Conservation (phyloP, 2,113 vertebrate genomes). For the Pantherophis guttatus region DNA sequence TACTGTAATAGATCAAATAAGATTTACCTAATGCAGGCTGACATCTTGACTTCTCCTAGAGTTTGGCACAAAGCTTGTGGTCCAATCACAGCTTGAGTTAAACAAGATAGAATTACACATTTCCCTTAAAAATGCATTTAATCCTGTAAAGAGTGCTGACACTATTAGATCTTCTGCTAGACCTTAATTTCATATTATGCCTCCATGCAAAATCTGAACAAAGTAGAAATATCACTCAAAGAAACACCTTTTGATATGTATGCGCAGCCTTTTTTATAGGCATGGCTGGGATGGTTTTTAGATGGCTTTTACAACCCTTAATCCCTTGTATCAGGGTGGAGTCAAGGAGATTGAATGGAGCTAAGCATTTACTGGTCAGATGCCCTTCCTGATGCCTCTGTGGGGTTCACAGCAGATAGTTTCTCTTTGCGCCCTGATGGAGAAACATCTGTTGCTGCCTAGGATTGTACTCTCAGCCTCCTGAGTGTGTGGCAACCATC, state of each 20-base stretch:
- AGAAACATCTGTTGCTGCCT: not conserved
- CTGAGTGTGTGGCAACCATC: not conserved
- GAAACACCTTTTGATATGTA: constrained; percentile 6
- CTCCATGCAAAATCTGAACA: constrained; percentile 49
- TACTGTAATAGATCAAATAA: constrained; percentile 54
- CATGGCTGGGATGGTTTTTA: not conserved
- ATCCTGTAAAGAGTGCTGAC: constrained; percentile 51
- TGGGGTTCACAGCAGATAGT: not conserved
- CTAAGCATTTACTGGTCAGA: not conserved
- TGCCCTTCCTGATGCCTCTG: not conserved
- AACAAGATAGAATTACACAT: constrained; percentile 45
- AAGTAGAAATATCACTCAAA: constrained; percentile 37
- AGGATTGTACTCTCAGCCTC: not conserved
- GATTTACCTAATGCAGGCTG: constrained; percentile 54
- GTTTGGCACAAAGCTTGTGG: constrained; percentile 41
- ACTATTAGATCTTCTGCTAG: constrained; percentile 39
- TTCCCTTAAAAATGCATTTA: constrained; percentile 44
- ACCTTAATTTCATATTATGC: constrained; percentile 45
- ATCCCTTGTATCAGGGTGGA: not conserved
- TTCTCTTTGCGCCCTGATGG: not conserved
- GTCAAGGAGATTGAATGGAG: not conserved
- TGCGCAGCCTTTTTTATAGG: not conserved
- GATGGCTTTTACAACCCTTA: not conserved
- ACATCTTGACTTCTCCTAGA: constrained; percentile 51
- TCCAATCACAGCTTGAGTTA: constrained; percentile 40